phyloP scores from a whole-genome alignment of 1,140 invertebrate genomes.

The Oncopeltus fasciatus region DNA sequence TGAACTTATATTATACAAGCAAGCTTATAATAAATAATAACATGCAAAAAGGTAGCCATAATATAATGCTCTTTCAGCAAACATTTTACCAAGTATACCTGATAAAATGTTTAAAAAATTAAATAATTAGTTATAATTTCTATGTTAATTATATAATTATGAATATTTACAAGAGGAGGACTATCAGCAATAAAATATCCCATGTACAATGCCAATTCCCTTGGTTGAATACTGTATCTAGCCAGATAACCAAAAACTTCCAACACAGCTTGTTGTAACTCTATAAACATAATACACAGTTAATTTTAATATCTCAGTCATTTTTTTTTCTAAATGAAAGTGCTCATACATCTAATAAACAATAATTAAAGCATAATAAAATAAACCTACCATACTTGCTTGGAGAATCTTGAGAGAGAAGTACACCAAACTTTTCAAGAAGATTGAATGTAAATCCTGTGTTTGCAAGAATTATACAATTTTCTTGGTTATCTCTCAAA shows the following conservation, averaged over 20 bases:
- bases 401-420: slow-evolving; percentile 5
- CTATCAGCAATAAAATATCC: slow-evolving; percentile 37
- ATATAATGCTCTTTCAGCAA: too few species aligned
- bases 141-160: too few species aligned
- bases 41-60: too few species aligned
- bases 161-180: slow-evolving; percentile 37
- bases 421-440: slow-evolving; percentile 28
- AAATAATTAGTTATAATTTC: too few species aligned
- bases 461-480: slow-evolving; percentile 31
- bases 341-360: neutral
- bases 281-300: slow-evolving; percentile 28
- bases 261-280: slow-evolving; percentile 41
- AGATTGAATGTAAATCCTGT: slow-evolving; percentile 31
- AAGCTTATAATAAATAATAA: too few species aligned
- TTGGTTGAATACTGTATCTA: slow-evolving; percentile 36
- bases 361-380: neutral
- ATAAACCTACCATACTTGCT: neutral
- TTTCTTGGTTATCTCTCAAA: slow-evolving; percentile 29
- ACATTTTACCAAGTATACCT: too few species aligned
- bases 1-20: too few species aligned
- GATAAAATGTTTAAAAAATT: too few species aligned
- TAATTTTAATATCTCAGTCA: neutral
- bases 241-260: slow-evolving; percentile 41
- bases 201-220: slow-evolving; percentile 38
- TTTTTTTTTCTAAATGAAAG: neutral